phyloP scores from a whole-genome alignment of 2,113 vertebrate genomes.

The Pterocles gutturalis region DNA sequence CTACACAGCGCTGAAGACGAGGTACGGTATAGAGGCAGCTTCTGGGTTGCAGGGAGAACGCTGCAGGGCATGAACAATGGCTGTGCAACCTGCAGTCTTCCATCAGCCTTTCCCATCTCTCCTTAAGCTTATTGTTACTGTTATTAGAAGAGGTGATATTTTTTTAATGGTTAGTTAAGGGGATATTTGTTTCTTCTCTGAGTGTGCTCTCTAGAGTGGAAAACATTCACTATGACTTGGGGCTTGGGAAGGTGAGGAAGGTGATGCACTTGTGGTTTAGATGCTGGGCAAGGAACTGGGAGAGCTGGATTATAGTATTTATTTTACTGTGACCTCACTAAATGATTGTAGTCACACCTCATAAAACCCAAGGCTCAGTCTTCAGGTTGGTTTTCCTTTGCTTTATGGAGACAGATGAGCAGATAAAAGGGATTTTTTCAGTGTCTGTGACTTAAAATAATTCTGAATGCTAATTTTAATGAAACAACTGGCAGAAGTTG shows the following conservation, averaged over 20 bases:
- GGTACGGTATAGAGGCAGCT: not conserved
- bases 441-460: not conserved
- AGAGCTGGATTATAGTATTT: constrained; percentile 37
- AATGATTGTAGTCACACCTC: not conserved
- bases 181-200: not conserved
- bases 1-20: not conserved
- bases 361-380: not conserved
- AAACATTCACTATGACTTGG: not conserved
- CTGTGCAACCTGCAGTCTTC: rapidly evolving
- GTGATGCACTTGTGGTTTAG: not conserved
- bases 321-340: not conserved
- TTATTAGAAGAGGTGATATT: not conserved
- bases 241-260: not conserved
- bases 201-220: not conserved
- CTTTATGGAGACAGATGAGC: not conserved
- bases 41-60: not conserved
- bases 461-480: not conserved
- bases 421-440: not conserved
- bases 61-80: not conserved
- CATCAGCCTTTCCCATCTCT: not conserved
- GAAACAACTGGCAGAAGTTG: not conserved
- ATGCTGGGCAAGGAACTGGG: not conserved
- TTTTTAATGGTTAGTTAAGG: not conserved
- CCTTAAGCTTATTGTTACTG: not conserved
- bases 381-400: not conserved